Evolutionary conservation across 2,113 vertebrate species (phyloP).

Genomic region (Pipa parva): DNA sequence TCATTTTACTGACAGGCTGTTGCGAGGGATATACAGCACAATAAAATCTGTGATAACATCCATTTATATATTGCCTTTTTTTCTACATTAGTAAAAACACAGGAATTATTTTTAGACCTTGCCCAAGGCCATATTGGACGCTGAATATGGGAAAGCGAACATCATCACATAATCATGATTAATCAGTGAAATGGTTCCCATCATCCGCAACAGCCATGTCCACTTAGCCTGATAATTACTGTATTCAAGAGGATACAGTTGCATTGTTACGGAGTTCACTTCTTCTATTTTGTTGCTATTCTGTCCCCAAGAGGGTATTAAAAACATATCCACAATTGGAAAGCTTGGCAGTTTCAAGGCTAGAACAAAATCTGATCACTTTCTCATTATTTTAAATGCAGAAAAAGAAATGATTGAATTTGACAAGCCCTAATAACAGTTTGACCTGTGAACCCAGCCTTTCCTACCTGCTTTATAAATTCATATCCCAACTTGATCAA

Average conservation of each 20-base stretch:
- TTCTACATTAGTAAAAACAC: too few relatives aligned
- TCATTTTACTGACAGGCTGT: too few relatives aligned
- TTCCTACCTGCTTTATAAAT: background rate
- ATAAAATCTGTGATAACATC: too few relatives aligned
- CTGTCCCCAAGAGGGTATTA: background rate
- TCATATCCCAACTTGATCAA: background rate
- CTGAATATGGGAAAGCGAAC: background rate
- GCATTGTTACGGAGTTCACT: constrained; percentile 16
- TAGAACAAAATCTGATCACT: too few relatives aligned
- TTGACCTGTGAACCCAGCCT: background rate
- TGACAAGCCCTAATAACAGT: background rate
- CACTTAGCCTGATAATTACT: constrained; percentile 9
- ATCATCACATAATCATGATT: background rate
- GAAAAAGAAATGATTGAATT: background rate
- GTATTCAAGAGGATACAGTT: constrained; percentile 8
- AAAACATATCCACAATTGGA: background rate
- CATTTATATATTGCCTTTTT: too few relatives aligned
- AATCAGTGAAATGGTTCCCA: constrained; percentile 14
- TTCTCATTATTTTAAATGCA: background rate
- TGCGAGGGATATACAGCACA: too few relatives aligned
- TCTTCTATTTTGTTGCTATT: constrained; percentile 1
- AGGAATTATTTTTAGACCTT: too few relatives aligned
- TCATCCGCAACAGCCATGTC: constrained; percentile 19
- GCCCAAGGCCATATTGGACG: background rate
- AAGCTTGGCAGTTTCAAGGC: background rate